Base-by-base conservation (phyloP, 1,140 invertebrate species). In the Drosophila sechellia region DNA sequence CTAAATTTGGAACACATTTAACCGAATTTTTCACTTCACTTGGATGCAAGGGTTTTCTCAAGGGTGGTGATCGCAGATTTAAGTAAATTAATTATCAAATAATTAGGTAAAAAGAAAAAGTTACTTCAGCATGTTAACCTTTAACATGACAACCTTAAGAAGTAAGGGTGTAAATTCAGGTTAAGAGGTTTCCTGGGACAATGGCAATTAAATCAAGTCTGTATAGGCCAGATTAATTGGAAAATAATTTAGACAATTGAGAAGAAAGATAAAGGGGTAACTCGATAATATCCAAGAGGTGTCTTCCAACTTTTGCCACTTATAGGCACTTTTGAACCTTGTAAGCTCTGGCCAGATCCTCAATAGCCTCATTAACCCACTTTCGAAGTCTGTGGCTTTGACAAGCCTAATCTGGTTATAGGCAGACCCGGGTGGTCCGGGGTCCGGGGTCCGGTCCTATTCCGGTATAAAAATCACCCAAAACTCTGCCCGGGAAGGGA, bases 281-380 rank as follows among this genome's bases (percentile, higher is more conserved):
- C 11, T 4, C 5, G 13, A 17, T 20, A 8, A n/a, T 10, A 8
- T 20, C 17, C 34, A 15, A 40, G 11, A 68, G 39, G 52, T 42
- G 27, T 43, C 22, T 69, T 56, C 34, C 42, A 4, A 69, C 45
- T 39, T 10, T 35, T 34, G 27, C 22, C 27, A 34, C 25, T 25
- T 48, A 34, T 34, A 12, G 49, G 13, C 10, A 17, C 49, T 66
- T 46, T 54, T 70, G 64, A 70, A 56, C 66, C 20, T 17, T 70
- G 40, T 46, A 52, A 61, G 72, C 39, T 73, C 54, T 61, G 31
- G 39, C 15, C 35, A 49, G 37, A 55, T 55, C 45, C 31, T 48
- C 57, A 58, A 66, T 71, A 72, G 65, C 71, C 81, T 85, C 63
- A 84, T 83, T 83, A 70, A 79, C 55, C 64, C 66, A 77, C 25